A percentile compares a stretch with the other conserved stretches of the same genome.
Conservation (phyloP, 1,140 invertebrate genomes). For the Drosophila kohkoa region DNA sequence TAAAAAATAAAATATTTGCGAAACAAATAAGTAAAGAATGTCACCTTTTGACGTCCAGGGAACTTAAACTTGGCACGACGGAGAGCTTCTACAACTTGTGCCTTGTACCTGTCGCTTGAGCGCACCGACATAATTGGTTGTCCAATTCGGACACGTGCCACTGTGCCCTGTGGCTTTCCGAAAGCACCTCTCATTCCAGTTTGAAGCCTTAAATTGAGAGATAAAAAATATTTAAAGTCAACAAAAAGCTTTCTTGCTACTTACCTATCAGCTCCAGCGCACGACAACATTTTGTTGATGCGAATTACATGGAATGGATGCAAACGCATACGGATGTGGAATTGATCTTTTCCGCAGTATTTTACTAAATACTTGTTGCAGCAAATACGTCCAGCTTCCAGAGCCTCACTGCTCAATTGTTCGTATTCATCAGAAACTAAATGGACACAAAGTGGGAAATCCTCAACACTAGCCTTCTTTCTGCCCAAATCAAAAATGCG, state of each 20-base stretch:
- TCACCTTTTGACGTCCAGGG: slow-evolving; percentile 98
- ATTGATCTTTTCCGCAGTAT: slow-evolving; percentile 99
- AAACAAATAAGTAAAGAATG: neutral
- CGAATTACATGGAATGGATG: slow-evolving; percentile 99
- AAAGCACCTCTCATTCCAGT: slow-evolving; percentile 99
- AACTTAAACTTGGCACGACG: slow-evolving; percentile 99
- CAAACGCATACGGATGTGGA: slow-evolving; percentile 98
- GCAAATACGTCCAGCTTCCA: slow-evolving; percentile 99
- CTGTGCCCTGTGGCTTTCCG: slow-evolving; percentile 99
- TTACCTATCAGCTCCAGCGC: slow-evolving; percentile 99
- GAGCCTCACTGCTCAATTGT: slow-evolving; percentile 98
- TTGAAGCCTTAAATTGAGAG: slow-evolving; percentile 92
- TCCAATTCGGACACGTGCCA: slow-evolving; percentile 98
- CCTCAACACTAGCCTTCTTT: slow-evolving; percentile 98
- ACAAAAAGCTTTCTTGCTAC: no score
- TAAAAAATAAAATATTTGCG: neutral
- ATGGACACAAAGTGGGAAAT: slow-evolving; percentile 99
- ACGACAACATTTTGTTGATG: slow-evolving; percentile 96
- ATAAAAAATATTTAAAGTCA: neutral
- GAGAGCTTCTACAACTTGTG: slow-evolving; percentile 96
- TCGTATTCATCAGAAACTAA: slow-evolving; percentile 99
- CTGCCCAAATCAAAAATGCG: slow-evolving; percentile 99
- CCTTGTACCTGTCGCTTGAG: slow-evolving; percentile 97
- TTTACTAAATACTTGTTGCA: slow-evolving; percentile 99
- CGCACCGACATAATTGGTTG: slow-evolving; percentile 99